Conservation (phyloP, 2,113 vertebrate species). For the Rhombomys opimus region DNA sequence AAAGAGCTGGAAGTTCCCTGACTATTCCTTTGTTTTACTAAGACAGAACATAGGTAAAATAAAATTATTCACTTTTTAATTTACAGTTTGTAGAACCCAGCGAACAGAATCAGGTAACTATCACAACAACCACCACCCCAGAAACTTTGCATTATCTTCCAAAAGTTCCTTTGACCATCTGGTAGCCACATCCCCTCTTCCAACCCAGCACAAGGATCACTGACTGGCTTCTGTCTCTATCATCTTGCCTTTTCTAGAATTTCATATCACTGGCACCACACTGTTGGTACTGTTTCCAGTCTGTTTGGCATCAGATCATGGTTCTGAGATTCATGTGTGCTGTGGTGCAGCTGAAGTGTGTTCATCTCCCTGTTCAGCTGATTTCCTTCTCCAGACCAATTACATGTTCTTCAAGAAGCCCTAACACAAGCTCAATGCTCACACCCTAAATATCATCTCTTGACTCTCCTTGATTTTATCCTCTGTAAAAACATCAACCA, state of each 20-base stretch:
- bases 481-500: not conserved
- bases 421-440: not conserved
- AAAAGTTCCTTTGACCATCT: not conserved
- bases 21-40: not conserved
- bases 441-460: not conserved
- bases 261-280: not conserved
- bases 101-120: not conserved
- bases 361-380: not conserved
- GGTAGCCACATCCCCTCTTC: not conserved
- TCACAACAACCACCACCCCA: not conserved
- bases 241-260: conserved; percentile 28
- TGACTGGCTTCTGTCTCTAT: not conserved
- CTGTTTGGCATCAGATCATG: not conserved
- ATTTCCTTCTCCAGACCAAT: not conserved
- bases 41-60: conserved; percentile 19
- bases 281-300: not conserved
- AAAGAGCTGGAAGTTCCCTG: not conserved
- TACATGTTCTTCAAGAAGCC: not conserved
- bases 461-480: conserved; percentile 20
- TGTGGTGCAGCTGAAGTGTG: not conserved
- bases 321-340: not conserved
- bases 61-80: conserved; percentile 20
- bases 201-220: not conserved
- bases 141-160: not conserved
- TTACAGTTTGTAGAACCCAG: not conserved